A percentile compares a stretch with the other conserved stretches of the same genome.
Conservation (phyloP, 2,113 vertebrate species). For the Ptychochromis oligacanthus region DNA sequence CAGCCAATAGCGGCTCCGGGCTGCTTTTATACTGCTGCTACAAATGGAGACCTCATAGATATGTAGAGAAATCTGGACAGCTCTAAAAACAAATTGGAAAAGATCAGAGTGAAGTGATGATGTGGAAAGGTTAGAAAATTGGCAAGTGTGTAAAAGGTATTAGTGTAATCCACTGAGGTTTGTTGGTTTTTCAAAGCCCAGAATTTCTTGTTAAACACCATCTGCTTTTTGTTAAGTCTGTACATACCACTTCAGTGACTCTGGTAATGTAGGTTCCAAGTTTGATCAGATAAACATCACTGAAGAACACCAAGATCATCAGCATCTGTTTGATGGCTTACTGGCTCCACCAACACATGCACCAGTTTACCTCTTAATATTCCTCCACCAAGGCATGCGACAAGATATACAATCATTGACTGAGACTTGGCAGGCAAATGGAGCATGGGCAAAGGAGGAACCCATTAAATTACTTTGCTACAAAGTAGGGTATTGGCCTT, state of each 20-base stretch:
- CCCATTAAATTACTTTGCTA: too few species aligned
- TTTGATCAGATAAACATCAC: not conserved
- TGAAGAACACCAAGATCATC: too few species aligned
- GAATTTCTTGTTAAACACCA: not conserved
- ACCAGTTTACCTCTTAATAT: too few species aligned
- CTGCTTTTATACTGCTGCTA: not conserved
- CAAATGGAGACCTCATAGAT: conserved; percentile 17
- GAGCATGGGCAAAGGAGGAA: too few species aligned
- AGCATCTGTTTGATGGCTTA: too few species aligned
- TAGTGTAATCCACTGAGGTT: not conserved
- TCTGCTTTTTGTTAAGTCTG: not conserved
- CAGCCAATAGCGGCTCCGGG: conserved; percentile 10
- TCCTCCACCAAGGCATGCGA: too few species aligned
- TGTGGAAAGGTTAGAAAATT: not conserved
- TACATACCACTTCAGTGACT: not conserved
- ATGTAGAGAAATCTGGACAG: conserved; percentile 7
- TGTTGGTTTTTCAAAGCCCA: not conserved
- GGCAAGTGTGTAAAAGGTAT: not conserved
- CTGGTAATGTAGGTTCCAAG: not conserved
- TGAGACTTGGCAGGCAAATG: too few species aligned
- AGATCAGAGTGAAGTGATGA: conserved; percentile 7
- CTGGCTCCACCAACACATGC: too few species aligned
- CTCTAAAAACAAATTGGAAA: not conserved
- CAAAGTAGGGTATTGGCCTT: too few species aligned
- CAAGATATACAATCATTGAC: too few species aligned